Percentiles rank a stretch among this genome's conserved stretches.
phyloP scores from a whole-genome alignment of 2,113 vertebrate species.

The Semnopithecus entellus region DNA sequence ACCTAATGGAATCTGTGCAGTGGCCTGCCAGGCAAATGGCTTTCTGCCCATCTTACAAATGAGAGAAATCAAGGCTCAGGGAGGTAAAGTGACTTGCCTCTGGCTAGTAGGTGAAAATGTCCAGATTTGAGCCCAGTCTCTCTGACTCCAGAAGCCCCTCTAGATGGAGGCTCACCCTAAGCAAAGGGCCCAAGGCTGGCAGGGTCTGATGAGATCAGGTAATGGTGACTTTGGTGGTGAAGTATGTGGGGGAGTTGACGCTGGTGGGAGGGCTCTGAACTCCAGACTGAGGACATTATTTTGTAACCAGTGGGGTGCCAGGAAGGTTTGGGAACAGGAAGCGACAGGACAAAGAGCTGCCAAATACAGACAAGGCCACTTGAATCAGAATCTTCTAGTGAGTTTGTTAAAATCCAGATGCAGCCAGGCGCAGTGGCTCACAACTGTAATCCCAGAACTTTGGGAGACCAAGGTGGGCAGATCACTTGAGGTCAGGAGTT shows the following conservation, averaged over 20 bases:
- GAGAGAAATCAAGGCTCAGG: conserved; percentile 58
- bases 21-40: conserved; percentile 44
- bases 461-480: too few species aligned
- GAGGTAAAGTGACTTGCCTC: conserved; percentile 46
- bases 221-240: not conserved
- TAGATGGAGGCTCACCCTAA: not conserved
- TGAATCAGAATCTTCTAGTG: not conserved
- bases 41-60: conserved; percentile 38
- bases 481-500: too few species aligned
- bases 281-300: not conserved
- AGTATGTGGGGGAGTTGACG: not conserved
- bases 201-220: not conserved
- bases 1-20: conserved; percentile 36
- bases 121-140: not conserved
- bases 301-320: not conserved
- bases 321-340: not conserved
- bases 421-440: too few species aligned
- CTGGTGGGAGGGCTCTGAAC: not conserved
- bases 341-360: not conserved
- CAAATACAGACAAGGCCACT: not conserved
- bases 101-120: not conserved
- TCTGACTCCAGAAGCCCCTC: not conserved
- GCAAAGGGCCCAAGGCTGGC: not conserved
- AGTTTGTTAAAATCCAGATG: not conserved
- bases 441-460: too few species aligned